Percentiles rank a stretch among this genome's conserved stretches.
These are phyloP conservation scores for Agrilus planipennis DNA, from an alignment of 1,140 invertebrate genomes.

Conservation along the genomic window DNA sequence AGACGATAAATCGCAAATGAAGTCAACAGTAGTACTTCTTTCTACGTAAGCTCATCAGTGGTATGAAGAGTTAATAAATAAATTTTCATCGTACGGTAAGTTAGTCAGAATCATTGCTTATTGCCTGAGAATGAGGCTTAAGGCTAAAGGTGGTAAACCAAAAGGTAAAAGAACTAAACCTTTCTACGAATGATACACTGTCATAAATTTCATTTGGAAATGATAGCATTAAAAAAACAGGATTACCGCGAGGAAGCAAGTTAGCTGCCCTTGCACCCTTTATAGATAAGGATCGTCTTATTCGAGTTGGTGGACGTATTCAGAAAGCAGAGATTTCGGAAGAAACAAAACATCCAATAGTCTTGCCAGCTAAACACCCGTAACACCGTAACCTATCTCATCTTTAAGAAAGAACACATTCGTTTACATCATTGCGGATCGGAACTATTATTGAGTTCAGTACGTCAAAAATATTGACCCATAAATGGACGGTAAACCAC, in stretches of 20 bases:
- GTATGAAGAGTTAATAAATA: too few relatives aligned
- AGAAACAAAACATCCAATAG: constrained; percentile 8
- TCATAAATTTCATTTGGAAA: too few relatives aligned
- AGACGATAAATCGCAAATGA: too few relatives aligned
- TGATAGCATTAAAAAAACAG: neutral
- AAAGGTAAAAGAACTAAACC: too few relatives aligned
- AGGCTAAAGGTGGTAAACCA: too few relatives aligned
- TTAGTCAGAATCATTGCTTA: neutral
- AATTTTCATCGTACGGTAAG: too few relatives aligned
- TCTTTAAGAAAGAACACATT: constrained; percentile 6
- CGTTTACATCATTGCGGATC: constrained; percentile 5
- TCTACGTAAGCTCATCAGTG: too few relatives aligned
- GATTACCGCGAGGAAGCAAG: neutral
- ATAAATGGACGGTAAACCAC: constrained; percentile 8
- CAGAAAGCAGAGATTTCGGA: neutral
- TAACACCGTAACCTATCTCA: constrained; percentile 6
- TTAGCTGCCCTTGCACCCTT: constrained; percentile 3
- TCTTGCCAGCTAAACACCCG: constrained; percentile 4
- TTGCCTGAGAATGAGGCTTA: too few relatives aligned
- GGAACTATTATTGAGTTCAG: neutral
- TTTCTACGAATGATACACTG: too few relatives aligned
- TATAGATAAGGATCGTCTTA: constrained; percentile 5
- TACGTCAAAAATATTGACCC: constrained; percentile 7
- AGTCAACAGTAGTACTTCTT: too few relatives aligned
- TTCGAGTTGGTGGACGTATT: constrained; percentile 11